Base-by-base conservation (phyloP, 2,113 vertebrate species). In the Motacilla alba region DNA sequence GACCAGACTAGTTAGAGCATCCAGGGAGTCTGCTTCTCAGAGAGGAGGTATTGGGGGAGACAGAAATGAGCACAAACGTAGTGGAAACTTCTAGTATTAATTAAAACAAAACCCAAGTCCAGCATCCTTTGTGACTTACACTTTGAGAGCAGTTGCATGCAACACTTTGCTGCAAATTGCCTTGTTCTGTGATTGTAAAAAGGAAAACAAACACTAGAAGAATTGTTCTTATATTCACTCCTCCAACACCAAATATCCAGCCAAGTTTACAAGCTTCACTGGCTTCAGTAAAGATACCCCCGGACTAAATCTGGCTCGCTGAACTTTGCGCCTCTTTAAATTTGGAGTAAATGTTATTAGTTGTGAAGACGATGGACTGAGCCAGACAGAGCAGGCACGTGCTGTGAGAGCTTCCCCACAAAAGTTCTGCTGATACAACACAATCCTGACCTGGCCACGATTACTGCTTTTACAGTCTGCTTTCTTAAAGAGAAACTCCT, bases 371-470 rank as follows among this genome's bases (percentile, higher is more conserved):
- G 9, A 92, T 4, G 30, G 68, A 66, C 69, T 43, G 89, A 83
- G 90, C 86, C 96, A 97, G 95, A 96, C 94, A 75, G 82, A 41
- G 79, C 76, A 96, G 92, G 88, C 96, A 97, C 94, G 90, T 96
- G 96, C 95, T 93, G 46, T 62, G 64, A 83, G 87, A 95, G 87
- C 94, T 93, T 97, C 94, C 92, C 92, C 92, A 79, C 95, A 93
- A 68, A 86, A 84, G 64, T 95, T 97, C 80, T 97, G 96, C 96
- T 96, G 95, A 97, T 94, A 89, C 95, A 93, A 82, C 96, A 96
- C 41, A 95, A 96, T 95, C 88, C 90, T 95, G 96, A 96, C 80
- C 95, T 92, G 86, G 72, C 58, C 56, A 83, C 56, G 87, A 83
- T 70, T 76, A 41, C 86, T 87, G 66, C 37, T 88, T 75, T 93